Percentiles rank a stretch among this genome's conserved stretches.
These are phyloP conservation scores for Macropodus opercularis DNA, from an alignment of 2,797 vertebrate genomes.

Conservation along the genomic window DNA sequence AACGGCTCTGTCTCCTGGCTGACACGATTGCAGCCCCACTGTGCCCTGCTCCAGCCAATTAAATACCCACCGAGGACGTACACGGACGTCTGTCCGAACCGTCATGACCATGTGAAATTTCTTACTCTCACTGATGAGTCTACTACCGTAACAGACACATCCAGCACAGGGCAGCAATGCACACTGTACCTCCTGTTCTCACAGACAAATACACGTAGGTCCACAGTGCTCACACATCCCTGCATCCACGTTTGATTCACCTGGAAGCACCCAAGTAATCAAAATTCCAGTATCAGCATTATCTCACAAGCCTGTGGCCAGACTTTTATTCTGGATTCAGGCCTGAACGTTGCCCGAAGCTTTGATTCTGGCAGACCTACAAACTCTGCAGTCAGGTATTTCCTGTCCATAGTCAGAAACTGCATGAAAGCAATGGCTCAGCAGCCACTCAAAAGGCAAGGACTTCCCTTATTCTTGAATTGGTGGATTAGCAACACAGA, in stretches of 20 bases:
- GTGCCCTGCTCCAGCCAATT: slow-evolving; percentile 64
- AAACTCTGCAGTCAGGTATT: slow-evolving; percentile 14
- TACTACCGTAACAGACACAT: not conserved
- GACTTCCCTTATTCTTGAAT: slow-evolving; percentile 21
- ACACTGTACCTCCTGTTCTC: too few species aligned
- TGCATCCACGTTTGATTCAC: not conserved
- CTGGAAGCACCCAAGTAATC: not conserved
- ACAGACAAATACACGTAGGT: not conserved
- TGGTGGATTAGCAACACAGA: slow-evolving; percentile 13
- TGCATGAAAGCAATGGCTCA: slow-evolving; percentile 19
- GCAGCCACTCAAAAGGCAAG: slow-evolving; percentile 33
- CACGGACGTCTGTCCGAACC: slow-evolving; percentile 26
- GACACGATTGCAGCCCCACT: slow-evolving; percentile 41
- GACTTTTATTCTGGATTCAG: slow-evolving; percentile 6
- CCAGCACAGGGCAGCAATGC: too few species aligned
- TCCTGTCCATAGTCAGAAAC: slow-evolving; percentile 12
- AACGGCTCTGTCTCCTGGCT: slow-evolving; percentile 8
- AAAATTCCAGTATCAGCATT: not conserved
- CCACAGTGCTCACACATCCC: not conserved
- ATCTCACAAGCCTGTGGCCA: not conserved
- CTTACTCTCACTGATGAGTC: too few species aligned
- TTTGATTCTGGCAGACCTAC: slow-evolving; percentile 9
- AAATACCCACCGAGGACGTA: slow-evolving; percentile 52
- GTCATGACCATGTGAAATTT: not conserved
- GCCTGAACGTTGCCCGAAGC: slow-evolving; percentile 5